Base-by-base conservation (phyloP, 2,888 invertebrate genomes). In the Amiota communis region DNA sequence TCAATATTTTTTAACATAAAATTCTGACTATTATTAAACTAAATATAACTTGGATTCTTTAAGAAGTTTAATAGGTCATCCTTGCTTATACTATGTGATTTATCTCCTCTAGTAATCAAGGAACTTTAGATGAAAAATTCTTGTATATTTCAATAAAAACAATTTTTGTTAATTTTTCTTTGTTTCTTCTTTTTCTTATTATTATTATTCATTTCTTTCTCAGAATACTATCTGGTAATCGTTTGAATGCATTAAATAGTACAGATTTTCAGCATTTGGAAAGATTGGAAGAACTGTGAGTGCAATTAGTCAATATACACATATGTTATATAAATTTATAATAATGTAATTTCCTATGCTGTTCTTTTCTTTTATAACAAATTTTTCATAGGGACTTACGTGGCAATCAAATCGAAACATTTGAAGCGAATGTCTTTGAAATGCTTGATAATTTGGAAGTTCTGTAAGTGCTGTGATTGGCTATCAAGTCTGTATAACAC, bases 311-410 rank as follows among this genome's bases (percentile, higher is more conserved):
- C n/a, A n/a, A n/a, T n/a, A n/a, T n/a, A n/a, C n/a, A n/a, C n/a
- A n/a, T n/a, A n/a, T n/a, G n/a, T n/a, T 17, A 13, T 12, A 51
- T 12, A 73, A 49, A 48, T 72, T n/a, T 17, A n/a, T 74, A 61
- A 68, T 71, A 47, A 1, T 49, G 36, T 70, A 23, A 71, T 69
- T 13, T 36, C 6, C 36, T 36, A 36, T 36, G 2, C n/a, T 53
- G 9, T 56, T 6, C 10, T 69, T 49, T 75, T 36, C 2, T 36
- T 15, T 63, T 11, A 6, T 11, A 15, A 1, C 8, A 68, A n/a
- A n/a, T n/a, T 48, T 46, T 72, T 1, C 13, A 36, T 36, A 92
- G 92, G 67, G 91, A 91, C 81, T 84, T 92, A 57, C 88, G 92
- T 1, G 88, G 89, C 72, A 92, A 92, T 86, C 87, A 85, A 56